Base-by-base conservation (phyloP, 2,888 invertebrate genomes). In the Choreutis nemorana region DNA sequence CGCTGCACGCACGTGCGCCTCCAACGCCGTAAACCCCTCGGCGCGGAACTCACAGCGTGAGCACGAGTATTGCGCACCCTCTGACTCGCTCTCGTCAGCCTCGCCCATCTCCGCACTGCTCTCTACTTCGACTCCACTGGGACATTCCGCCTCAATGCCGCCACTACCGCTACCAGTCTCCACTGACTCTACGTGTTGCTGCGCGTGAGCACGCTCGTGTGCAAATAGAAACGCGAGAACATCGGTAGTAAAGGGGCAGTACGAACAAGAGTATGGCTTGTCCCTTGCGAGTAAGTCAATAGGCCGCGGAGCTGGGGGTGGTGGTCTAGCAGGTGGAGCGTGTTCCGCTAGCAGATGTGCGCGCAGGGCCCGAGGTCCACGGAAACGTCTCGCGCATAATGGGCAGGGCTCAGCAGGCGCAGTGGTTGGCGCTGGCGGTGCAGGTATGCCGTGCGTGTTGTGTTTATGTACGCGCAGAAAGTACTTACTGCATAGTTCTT, bases 401-500 rank as follows among this genome's bases (percentile, higher is more conserved):
- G 90, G 87, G 55, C 95, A 95, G 0, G 73, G 75, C 55, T 66
- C 70, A 28, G 71, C 63, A 40, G 81, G 64, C 39, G 81, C 56
- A 39, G 81, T 50, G 54, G 78, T 45, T 0, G 84, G 84, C 2
- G 84, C 81, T 0, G 89, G 89, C 32, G 93, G 94, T 39, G 94
- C 94, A 8, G 91, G 88, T 35, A 99, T 94, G 10, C 97, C 97
- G 63, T 99, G 99, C 16, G 95, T 95, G 66, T 97, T 97, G 58
- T 95, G 94, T 60, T 97, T 97, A 80, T 99, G 99, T 12, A 97
- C 97, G 39, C 96, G 87, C 34, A 99, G 81, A 59, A 97, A 97
- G 62, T 98, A 97, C 63, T 98, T 97, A 71, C 96, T 97, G 81
- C 97, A 97, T 30, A 99, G 81, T 72, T 98, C 97, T 66, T 97